A percentile compares a stretch with the other conserved stretches of the same genome.
phyloP scores from a whole-genome alignment of 1,140 invertebrate species.

The Mesaphorura yosii region DNA sequence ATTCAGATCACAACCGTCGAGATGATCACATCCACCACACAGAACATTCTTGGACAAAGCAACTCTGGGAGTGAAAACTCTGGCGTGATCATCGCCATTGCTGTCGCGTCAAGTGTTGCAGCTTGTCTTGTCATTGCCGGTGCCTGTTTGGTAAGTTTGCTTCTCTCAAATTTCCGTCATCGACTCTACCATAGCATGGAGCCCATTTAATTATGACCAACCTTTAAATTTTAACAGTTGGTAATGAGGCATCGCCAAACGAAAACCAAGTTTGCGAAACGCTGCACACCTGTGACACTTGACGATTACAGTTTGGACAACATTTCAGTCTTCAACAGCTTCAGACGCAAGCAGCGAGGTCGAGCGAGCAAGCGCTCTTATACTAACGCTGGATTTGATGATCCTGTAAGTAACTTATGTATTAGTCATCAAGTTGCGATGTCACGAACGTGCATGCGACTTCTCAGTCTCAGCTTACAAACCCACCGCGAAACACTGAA shows the following conservation, averaged over 20 bases:
- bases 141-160: conserved; percentile 48
- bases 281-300: conserved; percentile 71
- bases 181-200: too few relatives aligned
- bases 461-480: not conserved
- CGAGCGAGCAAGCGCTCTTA: conserved; percentile 72
- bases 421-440: conserved; percentile 23
- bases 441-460: not conserved
- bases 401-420: conserved; percentile 70
- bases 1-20: conserved; percentile 26
- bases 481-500: not conserved
- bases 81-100: conserved; percentile 42
- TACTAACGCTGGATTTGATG: conserved; percentile 82
- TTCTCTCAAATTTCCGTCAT: too few relatives aligned
- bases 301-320: conserved; percentile 82
- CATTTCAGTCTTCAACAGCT: conserved; percentile 67
- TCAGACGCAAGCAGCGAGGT: conserved; percentile 44
- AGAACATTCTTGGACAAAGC: conserved; percentile 13
- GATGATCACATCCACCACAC: conserved; percentile 22
- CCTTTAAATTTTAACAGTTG: conserved; percentile 39
- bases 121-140: conserved; percentile 49
- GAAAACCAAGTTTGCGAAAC: conserved; percentile 59
- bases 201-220: too few relatives aligned
- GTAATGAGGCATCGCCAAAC: conserved; percentile 57
- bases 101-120: conserved; percentile 41
- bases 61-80: conserved; percentile 37